These are phyloP conservation scores for Sthenelais limicola DNA, from an alignment of 2,888 invertebrate species.

Conservation along the genomic window DNA sequence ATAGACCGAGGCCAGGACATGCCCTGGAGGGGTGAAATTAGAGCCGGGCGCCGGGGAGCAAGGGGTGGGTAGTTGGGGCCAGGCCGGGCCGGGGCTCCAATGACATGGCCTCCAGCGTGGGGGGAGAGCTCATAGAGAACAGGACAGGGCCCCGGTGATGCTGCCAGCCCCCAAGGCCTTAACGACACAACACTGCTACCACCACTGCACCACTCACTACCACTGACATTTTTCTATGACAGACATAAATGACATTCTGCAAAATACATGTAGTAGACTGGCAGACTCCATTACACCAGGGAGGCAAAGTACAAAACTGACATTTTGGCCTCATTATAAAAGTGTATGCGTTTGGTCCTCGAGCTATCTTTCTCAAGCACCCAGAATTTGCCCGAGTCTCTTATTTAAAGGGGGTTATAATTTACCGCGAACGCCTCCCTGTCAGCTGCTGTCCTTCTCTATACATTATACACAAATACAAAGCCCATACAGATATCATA, in stretches of 20 bases:
- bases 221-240: constrained; percentile 27
- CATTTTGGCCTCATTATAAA: too few species aligned
- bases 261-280: constrained; percentile 38
- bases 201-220: too few species aligned
- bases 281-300: too few species aligned
- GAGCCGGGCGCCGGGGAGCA: constrained; percentile 2
- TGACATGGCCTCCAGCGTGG: constrained; percentile 18
- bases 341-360: too few species aligned
- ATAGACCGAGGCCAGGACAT: constrained; percentile 32
- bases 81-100: constrained; percentile 28
- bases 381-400: too few species aligned
- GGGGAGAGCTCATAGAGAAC: constrained; percentile 6
- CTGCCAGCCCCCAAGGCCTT: background rate
- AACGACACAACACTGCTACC: constrained; percentile 35
- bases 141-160: background rate
- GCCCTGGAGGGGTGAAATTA: constrained; percentile 34
- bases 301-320: too few species aligned
- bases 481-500: too few species aligned
- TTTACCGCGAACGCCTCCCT: too few species aligned
- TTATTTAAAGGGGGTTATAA: too few species aligned
- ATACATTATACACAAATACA: too few species aligned
- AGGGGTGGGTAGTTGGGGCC: background rate
- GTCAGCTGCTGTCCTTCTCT: too few species aligned
- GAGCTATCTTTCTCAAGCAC: too few species aligned
- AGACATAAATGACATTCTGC: constrained; percentile 39